These are phyloP conservation scores for Tenrec ecaudatus DNA, from an alignment of 2,113 vertebrate genomes.

Conservation along the genomic window DNA sequence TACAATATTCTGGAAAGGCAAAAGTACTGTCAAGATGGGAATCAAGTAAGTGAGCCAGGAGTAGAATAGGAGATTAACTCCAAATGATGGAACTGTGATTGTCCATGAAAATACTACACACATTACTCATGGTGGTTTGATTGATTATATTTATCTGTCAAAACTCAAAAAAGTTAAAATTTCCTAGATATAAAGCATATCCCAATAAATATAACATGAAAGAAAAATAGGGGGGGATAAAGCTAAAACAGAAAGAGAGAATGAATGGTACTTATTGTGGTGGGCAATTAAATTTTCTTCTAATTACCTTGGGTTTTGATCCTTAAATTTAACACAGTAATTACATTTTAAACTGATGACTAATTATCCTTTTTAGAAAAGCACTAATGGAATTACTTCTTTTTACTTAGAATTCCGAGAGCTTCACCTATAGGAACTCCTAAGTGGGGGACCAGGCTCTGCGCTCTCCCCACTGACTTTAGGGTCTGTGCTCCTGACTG, in stretches of 20 bases:
- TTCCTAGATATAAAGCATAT: background rate
- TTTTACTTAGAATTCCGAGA: conserved; percentile 41
- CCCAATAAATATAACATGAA: background rate
- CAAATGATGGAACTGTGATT: background rate
- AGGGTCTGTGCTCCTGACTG: background rate
- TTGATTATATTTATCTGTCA: background rate
- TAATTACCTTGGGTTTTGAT: background rate
- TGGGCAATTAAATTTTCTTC: background rate
- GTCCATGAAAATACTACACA: background rate
- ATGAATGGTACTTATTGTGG: background rate
- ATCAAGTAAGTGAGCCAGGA: background rate
- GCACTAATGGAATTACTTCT: background rate
- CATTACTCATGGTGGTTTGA: background rate
- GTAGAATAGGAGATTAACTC: background rate
- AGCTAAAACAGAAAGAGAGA: background rate
- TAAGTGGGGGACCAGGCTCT: background rate
- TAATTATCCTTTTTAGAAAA: conserved; percentile 15
- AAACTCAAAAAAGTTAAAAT: background rate
- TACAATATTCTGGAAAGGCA: background rate
- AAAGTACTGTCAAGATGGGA: background rate
- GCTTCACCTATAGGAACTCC: background rate
- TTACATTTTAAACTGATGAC: background rate
- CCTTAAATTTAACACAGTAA: background rate
- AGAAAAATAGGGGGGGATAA: background rate
- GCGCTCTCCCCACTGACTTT: background rate